Evolutionary conservation across 2,113 vertebrate species (phyloP), one percentile per base, ranked within the genome.

Genomic region (Rattus rattus): DNA sequence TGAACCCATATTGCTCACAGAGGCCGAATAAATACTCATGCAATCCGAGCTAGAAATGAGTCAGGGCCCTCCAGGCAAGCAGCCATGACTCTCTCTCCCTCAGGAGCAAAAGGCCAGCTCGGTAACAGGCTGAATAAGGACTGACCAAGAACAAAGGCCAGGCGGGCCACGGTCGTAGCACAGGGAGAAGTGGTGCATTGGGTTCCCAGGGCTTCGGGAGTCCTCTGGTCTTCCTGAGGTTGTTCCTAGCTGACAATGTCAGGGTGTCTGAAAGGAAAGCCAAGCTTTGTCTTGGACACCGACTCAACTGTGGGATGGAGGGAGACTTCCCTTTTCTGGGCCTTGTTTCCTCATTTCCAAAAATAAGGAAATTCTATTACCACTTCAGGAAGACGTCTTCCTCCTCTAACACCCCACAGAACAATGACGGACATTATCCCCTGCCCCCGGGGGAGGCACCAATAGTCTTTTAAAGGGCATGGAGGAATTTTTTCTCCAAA

Each of bases 1-100:
- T 61, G 39, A 97, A 97, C 0, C 36, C 8, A 4, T 36, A 3
- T 81, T 79, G 76, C 67, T 79, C 91, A 92, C 77, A 13, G 52
- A 56, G 10, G 89, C n/a, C 54, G 0, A 36, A 16, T 17, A 39
- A 47, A 92, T 65, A 75, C 61, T 98, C 98, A 98, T 96, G 98
- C 98, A 98, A 98, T 96, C 39, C 0, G 24, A 70, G 76, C 96
- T 97, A 96, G 94, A 98, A 98, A 97, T 97, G 97, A 98, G 97
- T 98, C 98, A 98, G 75, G 54, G 92, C 92, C 96, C 97, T 11
- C 0, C n/a, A 85, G 97, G 96, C 87, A 90, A 96, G 90, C 0
- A 0, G 28, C 3, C 1, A 65, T 0, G 3, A 97, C 91, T 91
- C 91, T 86, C 81, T 69, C 83, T 97, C 96, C 95, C 92, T 1